Evolutionary conservation across 2,113 vertebrate species (phyloP), one percentile per base, ranked within the genome.

Genomic region (Zeus faber): DNA sequence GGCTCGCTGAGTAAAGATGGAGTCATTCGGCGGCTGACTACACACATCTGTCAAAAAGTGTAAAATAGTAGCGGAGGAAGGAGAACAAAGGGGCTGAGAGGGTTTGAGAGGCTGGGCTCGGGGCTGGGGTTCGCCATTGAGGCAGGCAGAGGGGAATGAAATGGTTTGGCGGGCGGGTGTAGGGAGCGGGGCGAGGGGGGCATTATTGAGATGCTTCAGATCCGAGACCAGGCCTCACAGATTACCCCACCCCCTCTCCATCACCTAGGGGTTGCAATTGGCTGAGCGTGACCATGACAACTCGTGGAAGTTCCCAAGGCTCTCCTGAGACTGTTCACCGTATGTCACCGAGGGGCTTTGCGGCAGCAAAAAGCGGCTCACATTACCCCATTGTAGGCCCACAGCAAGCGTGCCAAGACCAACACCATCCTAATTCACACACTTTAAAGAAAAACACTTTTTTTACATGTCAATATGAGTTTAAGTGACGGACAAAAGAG

Each of bases 231-330:
- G 13, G n/a, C n/a, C n/a, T n/a, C n/a, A n/a, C 41, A 18, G 45
- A 20, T 22, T 37, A 49, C 4, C 18, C 27, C 9, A 10, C 8
- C 46, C 60, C 43, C 49, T 33, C 51, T 60, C 13, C 25, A n/a
- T n/a, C 4, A 20, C n/a, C 21, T 47, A 9, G 18, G 16, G 2
- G 2, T 47, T 37, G 47, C 10, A 50, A 74, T 68, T 52, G 69
- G 57, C 23, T 58, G 18, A 13, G 51, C 24, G 66, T 83, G 53
- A 54, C 83, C 76, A 74, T 76, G 71, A 76, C 64, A 76, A 83
- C 83, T 53, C 37, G 16, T 40, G 37, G 54, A 63, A 71, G 60
- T 51, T 66, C 64, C 59, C 17, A 10, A 57, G 67, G 43, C 60
- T 52, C 56, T 54, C 24, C 44, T 26, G 62, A 65, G 53, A 63